Percentiles rank a stretch among this genome's conserved stretches.
These are phyloP conservation scores for Erpornis zantholeuca DNA, from an alignment of 2,113 vertebrate genomes.

Conservation along the genomic window DNA sequence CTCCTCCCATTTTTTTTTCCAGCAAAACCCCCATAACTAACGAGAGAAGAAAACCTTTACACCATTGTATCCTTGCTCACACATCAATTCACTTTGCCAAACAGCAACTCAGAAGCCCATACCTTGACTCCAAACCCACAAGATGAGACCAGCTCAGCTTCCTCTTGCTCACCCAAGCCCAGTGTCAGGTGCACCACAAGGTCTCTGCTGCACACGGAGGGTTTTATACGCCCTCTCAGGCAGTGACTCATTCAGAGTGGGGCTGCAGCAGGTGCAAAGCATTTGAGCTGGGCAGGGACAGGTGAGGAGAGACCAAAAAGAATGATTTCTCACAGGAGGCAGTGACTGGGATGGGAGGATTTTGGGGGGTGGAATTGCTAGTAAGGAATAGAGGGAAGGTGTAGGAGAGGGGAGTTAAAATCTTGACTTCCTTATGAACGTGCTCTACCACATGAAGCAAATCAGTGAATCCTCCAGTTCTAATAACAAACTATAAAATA, in stretches of 20 bases:
- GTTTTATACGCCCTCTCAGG: neutral
- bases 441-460: fast-evolving
- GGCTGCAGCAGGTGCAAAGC: neutral
- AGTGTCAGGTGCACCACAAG: fast-evolving
- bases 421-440: neutral
- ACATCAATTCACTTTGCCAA: fast-evolving
- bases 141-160: fast-evolving
- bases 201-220: fast-evolving
- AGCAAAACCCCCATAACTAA: neutral
- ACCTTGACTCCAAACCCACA: neutral
- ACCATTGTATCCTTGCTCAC: fast-evolving
- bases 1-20: no score
- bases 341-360: fast-evolving
- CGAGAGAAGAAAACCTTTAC: neutral
- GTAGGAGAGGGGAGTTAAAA: neutral
- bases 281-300: neutral
- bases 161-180: fast-evolving
- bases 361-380: fast-evolving
- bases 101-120: fast-evolving
- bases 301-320: neutral
- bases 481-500: neutral
- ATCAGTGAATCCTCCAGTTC: neutral
- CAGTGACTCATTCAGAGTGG: fast-evolving
- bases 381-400: neutral
- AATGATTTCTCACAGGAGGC: neutral